phyloP scores from a whole-genome alignment of 2,888 invertebrate genomes.

The Exephanes ischioxanthus region DNA sequence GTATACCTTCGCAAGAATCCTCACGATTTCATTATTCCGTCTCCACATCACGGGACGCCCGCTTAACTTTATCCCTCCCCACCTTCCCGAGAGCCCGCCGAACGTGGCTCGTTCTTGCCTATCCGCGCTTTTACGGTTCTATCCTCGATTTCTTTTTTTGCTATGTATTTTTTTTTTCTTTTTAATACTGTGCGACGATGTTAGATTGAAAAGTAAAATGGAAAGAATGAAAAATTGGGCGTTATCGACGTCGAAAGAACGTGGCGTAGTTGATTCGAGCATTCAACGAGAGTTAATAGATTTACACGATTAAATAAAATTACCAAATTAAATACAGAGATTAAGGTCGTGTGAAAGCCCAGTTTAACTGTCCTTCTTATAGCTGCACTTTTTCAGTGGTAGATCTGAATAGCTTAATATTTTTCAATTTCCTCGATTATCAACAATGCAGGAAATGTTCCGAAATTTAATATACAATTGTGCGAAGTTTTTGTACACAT shows the following conservation, averaged over 20 bases:
- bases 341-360: constrained; percentile 5
- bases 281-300: constrained; percentile 19
- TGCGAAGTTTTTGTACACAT: not conserved
- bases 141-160: constrained; percentile 27
- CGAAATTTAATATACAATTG: not conserved
- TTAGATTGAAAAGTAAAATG: constrained; percentile 16
- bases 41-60: constrained; percentile 21
- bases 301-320: constrained; percentile 1
- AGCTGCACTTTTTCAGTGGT: not conserved
- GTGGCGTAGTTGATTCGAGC: constrained; percentile 11
- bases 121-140: not conserved
- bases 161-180: constrained; percentile 33
- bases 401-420: not conserved
- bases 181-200: constrained; percentile 59
- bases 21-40: constrained; percentile 47
- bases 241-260: constrained; percentile 18
- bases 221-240: constrained; percentile 16
- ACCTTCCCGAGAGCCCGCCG: not conserved
- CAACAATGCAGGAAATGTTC: not conserved
- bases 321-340: constrained; percentile 11
- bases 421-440: not conserved
- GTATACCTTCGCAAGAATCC: constrained; percentile 71
- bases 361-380: not conserved
- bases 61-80: not conserved
- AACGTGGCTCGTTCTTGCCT: not conserved